Conservation (phyloP, 2,888 invertebrate species). For the Morpho deidamia region DNA sequence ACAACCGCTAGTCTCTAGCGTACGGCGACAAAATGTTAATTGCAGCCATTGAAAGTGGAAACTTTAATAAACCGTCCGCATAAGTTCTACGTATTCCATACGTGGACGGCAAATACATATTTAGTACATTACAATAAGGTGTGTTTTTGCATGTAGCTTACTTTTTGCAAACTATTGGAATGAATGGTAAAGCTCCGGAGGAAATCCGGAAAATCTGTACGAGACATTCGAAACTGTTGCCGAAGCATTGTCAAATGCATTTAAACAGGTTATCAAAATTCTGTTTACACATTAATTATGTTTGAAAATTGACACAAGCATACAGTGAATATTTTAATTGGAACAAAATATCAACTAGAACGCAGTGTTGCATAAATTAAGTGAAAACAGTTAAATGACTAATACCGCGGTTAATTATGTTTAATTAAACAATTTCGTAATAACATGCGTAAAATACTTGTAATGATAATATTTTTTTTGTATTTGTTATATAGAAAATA, state of each 20-base stretch:
- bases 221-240: conserved; percentile 11
- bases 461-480: too few species aligned
- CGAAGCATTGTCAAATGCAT: not conserved
- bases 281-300: not conserved
- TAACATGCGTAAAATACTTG: not conserved
- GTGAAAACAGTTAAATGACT: not conserved
- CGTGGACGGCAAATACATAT: conserved; percentile 8
- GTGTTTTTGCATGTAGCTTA: not conserved
- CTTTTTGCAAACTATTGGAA: conserved; percentile 6
- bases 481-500: too few species aligned
- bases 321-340: not conserved
- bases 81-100: conserved; percentile 13
- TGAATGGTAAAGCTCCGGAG: conserved; percentile 9
- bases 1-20: conserved; percentile 30
- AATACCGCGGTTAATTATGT: not conserved
- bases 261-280: conserved; percentile 5
- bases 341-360: not conserved
- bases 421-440: not conserved
- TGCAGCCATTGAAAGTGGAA: conserved; percentile 34
- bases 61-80: conserved; percentile 24
- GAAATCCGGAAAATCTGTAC: conserved; percentile 18
- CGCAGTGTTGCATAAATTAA: not conserved
- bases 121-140: conserved; percentile 9
- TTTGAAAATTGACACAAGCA: not conserved
- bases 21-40: conserved; percentile 35